Percentiles rank a stretch among this genome's conserved stretches.
Evolutionary conservation across 2,113 vertebrate species (phyloP).

Genomic region (Procavia capensis): DNA sequence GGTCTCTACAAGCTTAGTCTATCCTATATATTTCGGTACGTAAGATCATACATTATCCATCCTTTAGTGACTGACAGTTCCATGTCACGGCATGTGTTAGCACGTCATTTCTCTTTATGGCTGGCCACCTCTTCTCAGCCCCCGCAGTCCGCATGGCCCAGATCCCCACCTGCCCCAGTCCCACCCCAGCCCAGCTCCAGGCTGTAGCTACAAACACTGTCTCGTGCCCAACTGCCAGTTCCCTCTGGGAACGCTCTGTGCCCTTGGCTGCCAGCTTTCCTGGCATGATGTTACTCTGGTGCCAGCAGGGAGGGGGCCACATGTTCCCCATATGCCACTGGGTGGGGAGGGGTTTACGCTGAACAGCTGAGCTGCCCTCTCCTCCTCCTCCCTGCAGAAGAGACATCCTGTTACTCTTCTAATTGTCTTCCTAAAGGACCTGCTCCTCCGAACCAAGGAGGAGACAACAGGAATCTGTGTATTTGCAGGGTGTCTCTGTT

Average conservation of each 20-base stretch:
- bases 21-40: background rate
- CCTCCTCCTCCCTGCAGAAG: background rate
- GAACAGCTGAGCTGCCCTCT: conserved; percentile 52
- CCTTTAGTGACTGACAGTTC: background rate
- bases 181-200: background rate
- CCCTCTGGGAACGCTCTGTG: conserved; percentile 68
- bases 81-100: background rate
- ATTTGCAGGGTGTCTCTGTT: background rate
- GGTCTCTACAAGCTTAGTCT: background rate
- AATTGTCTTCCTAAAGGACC: conserved; percentile 3
- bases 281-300: background rate
- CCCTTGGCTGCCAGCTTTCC: conserved; percentile 63
- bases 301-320: conserved; percentile 66
- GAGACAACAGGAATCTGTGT: background rate
- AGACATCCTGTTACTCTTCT: background rate
- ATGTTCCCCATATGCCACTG: conserved; percentile 69
- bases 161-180: background rate
- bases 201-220: background rate
- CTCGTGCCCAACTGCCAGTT: conserved; percentile 37
- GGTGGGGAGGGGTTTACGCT: background rate
- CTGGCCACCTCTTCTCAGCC: background rate
- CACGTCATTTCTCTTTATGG: background rate
- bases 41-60: background rate
- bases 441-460: background rate
- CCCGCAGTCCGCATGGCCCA: fast-evolving